These are phyloP conservation scores for Columba livia DNA, from an alignment of 2,113 vertebrate genomes.

Conservation along the genomic window DNA sequence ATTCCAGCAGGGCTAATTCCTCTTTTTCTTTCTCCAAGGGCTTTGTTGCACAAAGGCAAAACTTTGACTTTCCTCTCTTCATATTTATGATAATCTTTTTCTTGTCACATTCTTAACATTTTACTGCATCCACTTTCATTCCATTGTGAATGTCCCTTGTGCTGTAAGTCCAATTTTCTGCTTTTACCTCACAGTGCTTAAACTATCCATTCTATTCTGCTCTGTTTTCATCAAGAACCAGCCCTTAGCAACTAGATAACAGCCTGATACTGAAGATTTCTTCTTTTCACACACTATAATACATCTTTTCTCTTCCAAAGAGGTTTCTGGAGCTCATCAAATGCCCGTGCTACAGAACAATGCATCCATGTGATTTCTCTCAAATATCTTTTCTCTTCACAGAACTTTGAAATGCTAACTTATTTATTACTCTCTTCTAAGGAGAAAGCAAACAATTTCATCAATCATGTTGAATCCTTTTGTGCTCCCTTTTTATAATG, in stretches of 20 bases:
- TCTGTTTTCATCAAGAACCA: conserved; percentile 52
- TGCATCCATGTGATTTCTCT: not conserved
- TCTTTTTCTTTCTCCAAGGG: not conserved
- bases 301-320: conserved; percentile 49
- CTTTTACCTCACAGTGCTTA: conserved; percentile 37
- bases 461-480: conserved; percentile 25
- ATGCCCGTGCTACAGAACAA: conserved; percentile 30
- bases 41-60: conserved; percentile 24
- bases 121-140: conserved; percentile 25
- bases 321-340: conserved; percentile 53
- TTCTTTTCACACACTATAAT: conserved; percentile 53
- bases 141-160: conserved; percentile 20
- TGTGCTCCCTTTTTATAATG: not conserved
- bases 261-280: conserved; percentile 27
- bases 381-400: conserved; percentile 31
- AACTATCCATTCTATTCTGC: conserved; percentile 43
- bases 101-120: conserved; percentile 34
- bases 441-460: conserved; percentile 51
- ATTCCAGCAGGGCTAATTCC: conserved; percentile 9
- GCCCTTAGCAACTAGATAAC: conserved; percentile 51
- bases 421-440: conserved; percentile 38
- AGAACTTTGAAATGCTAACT: conserved; percentile 37
- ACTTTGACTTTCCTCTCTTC: not conserved
- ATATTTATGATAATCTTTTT: conserved; percentile 41
- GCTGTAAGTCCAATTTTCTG: conserved; percentile 54